Evolutionary conservation across 2,113 vertebrate species (phyloP), one percentile per base, ranked within the genome.

Genomic region (Rhinogobius similis): DNA sequence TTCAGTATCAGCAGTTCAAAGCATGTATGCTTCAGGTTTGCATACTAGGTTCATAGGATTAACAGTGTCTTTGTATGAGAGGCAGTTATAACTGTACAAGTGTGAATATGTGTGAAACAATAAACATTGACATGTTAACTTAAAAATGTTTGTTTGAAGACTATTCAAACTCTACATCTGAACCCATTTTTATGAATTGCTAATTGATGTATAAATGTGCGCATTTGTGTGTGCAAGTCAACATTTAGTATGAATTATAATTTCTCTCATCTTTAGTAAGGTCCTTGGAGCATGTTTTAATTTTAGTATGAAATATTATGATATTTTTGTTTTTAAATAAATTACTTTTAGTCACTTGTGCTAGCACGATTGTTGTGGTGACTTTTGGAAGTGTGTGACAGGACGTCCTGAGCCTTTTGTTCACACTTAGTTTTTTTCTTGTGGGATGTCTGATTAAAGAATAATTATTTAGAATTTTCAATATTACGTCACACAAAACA

Each of bases 41-140:
- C 50, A 68, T 66, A 61, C 29, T 73, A 71, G 56, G 63, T 67
- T 56, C n/a, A 70, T 73, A 65, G 72, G 48, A 67, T 84, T 85
- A 72, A 65, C 72, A 84, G 85, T 79, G 41, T 62, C 53, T 81
- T 75, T 81, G 69, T 66, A 81, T 75, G 66, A 38, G 72, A 24
- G 52, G 27, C 53, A 56, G 10, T 24, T 12, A 10, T 52, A 20
- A 26, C 23, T 56, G 24, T 26, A 56, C 23, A 11, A 26, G 23
- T 23, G 20, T 21, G 20, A 52, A 23, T 52, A n/a, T 1, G 6
- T 23, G 10, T 52, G n/a, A 10, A 52, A 52, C 48, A 23, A 52
- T 52, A 23, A n/a, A 52, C 21, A 52, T 52, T 21, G 20, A 52
- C 21, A 23, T 52, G 21, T 55, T 18, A 9, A 27, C 29, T 58